These are phyloP conservation scores for Nicator chloris DNA, from an alignment of 2,113 vertebrate genomes.

Conservation along the genomic window DNA sequence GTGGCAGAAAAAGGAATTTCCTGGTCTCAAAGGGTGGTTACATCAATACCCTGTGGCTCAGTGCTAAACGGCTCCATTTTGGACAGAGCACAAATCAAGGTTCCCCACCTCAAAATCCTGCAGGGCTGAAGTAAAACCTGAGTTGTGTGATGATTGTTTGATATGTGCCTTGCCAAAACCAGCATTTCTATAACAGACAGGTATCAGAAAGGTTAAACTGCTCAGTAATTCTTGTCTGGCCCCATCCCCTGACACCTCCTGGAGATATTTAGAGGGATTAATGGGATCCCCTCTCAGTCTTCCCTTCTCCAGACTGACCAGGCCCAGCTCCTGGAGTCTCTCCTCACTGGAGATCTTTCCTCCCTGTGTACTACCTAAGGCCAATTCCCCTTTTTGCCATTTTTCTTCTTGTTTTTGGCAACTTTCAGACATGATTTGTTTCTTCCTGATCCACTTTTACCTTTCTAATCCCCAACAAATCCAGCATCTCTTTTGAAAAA, in stretches of 20 bases:
- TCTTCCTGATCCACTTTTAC: neutral
- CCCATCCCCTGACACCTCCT: neutral
- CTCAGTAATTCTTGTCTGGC: neutral
- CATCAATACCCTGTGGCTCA: neutral
- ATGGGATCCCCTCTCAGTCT: neutral
- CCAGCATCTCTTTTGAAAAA: neutral
- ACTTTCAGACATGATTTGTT: neutral
- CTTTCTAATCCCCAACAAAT: neutral
- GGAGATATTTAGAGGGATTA: neutral
- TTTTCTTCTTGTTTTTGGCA: neutral
- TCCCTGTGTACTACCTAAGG: neutral
- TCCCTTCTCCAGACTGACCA: neutral
- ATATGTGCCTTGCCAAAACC: neutral
- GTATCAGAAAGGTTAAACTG: neutral
- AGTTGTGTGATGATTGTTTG: neutral
- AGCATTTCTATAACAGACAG: neutral
- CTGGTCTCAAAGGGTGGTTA: neutral
- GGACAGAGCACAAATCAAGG: neutral
- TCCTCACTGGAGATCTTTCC: neutral
- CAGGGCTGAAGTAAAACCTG: neutral
- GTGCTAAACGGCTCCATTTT: neutral
- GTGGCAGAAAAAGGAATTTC: slow-evolving; percentile 38
- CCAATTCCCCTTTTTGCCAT: neutral
- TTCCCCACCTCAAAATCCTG: neutral
- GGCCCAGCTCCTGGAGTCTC: neutral